Evolutionary conservation across 2,797 vertebrate genomes (phyloP), one percentile per base, ranked within the genome.

Genomic region (Alectoris magna): DNA sequence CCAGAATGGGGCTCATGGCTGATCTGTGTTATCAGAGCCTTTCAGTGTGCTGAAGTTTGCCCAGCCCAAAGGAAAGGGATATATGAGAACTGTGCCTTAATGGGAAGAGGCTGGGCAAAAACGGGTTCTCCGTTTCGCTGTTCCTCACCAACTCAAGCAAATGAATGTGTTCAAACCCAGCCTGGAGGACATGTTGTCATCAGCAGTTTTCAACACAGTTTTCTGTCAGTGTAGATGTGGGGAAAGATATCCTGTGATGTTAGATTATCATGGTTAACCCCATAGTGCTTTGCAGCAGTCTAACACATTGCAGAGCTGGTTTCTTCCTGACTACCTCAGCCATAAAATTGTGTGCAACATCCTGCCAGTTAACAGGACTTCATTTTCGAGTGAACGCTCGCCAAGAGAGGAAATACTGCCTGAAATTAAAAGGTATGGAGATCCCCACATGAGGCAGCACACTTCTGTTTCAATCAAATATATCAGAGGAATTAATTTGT

Each of bases 21-120:
- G 77, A 7, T 64, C 43, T 51, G 8, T 39, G 53, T 48, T 26
- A 2, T 77, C 26, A 2, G 4, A 41, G 63, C 66, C 31, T 69
- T 36, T 27, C 36, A 44, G 4, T 10, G 36, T 49, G 53, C 36
- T 87, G 51, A 53, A 69, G 66, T 80, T 59, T 63, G 43, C 72
- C 49, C 23, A 53, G 51, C n/a, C 59, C 8, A 22, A 14, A 43
- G 36, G 58, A 44, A 23, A 62, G 46, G 36, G 36, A 24, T 14
- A 1, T 10, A 8, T 0, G 0, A 19, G 39, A 49, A 60, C 43
- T 46, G 24, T 7, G 73, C 15, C 41, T 74, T 21, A 24, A 0
- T 24, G 44, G 41, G 48, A 68, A 76, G 49, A 84, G 9, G 23
- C 59, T 75, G 31, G 24, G 43, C 11, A 67, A 76, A 84, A 84